phyloP scores from a whole-genome alignment of 2,797 vertebrate genomes.

The Eulemur mongoz region DNA sequence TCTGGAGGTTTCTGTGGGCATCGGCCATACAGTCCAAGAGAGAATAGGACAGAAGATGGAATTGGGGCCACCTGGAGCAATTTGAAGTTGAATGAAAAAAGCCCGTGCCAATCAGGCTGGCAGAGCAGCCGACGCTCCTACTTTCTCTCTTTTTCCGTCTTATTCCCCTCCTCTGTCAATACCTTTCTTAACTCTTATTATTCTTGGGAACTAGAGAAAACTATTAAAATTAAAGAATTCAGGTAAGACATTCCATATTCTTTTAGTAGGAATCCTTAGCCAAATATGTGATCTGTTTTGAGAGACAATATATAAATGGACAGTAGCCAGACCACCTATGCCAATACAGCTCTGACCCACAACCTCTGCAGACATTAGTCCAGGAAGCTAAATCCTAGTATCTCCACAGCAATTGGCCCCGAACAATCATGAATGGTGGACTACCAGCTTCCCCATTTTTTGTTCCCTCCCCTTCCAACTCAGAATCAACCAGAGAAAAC shows the following conservation, averaged over 20 bases:
- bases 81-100: not conserved
- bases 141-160: conserved; percentile 13
- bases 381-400: not conserved
- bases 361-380: not conserved
- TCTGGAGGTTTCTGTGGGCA: not conserved
- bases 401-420: not conserved
- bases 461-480: not conserved
- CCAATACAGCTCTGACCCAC: not conserved
- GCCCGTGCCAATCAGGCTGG: not conserved
- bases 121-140: not conserved
- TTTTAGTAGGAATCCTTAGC: not conserved
- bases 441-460: not conserved
- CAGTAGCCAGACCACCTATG: not conserved
- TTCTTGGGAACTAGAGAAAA: not conserved
- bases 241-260: not conserved
- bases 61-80: not conserved
- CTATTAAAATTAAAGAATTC: not conserved
- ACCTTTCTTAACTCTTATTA: not conserved
- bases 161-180: not conserved
- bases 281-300: not conserved
- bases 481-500: not conserved
- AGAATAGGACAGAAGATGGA: not conserved
- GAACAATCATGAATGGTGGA: not conserved
- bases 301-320: not conserved
- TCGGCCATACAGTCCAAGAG: not conserved